These are phyloP conservation scores for Acromyrmex heyeri DNA, from an alignment of 1,140 invertebrate genomes.

Conservation along the genomic window DNA sequence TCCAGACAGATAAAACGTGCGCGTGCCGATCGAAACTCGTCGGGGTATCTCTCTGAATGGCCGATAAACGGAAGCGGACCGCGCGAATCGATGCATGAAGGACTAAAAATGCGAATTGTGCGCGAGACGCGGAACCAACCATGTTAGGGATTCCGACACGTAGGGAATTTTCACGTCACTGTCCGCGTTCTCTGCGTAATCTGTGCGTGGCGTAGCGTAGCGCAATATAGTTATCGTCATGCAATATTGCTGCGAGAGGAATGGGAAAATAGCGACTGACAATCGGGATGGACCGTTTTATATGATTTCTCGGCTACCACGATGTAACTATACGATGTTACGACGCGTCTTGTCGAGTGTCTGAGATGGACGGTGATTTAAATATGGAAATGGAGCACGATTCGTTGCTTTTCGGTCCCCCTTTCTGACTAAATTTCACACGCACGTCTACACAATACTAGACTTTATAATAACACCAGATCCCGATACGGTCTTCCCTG, in stretches of 20 bases:
- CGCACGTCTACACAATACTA: not conserved
- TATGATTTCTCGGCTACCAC: slow-evolving; percentile 18
- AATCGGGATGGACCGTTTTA: slow-evolving; percentile 34
- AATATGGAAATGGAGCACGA: slow-evolving; percentile 48
- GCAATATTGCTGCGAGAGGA: not conserved
- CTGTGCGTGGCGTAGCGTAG: not conserved
- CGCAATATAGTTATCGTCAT: slow-evolving; percentile 12
- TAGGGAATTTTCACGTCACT: slow-evolving; percentile 20
- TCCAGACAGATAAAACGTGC: slow-evolving; percentile 7
- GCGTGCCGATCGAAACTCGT: slow-evolving; percentile 21
- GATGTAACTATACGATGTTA: not conserved
- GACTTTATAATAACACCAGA: not conserved
- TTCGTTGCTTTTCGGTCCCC: not conserved
- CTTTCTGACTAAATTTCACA: slow-evolving; percentile 20
- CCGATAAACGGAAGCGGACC: slow-evolving; percentile 48
- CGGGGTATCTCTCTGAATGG: slow-evolving; percentile 8
- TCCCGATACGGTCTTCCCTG: not conserved
- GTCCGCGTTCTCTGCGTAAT: not conserved
- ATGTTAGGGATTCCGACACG: slow-evolving; percentile 15
- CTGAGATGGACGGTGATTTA: slow-evolving; percentile 44
- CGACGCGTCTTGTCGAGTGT: slow-evolving; percentile 14
- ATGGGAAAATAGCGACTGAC: slow-evolving; percentile 3
- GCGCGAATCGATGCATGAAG: slow-evolving; percentile 40
- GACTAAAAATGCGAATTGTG: slow-evolving; percentile 31
- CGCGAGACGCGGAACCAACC: slow-evolving; percentile 22